A percentile compares a stretch with the other conserved stretches of the same genome.
Evolutionary conservation across 2,113 vertebrate species (phyloP).

Genomic region (Pogona vitticeps): DNA sequence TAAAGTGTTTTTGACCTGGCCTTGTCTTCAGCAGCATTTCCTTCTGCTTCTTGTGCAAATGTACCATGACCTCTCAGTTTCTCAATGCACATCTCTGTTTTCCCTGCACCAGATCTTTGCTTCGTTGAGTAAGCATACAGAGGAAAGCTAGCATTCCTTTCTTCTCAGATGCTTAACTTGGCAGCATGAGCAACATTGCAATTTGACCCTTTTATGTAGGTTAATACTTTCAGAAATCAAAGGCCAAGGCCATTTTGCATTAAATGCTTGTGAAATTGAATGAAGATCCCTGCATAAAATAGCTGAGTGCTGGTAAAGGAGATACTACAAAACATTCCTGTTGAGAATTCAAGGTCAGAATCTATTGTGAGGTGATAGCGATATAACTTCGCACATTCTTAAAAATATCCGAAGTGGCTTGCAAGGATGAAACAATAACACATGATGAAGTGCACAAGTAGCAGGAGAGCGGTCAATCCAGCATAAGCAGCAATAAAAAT

Average conservation of each 20-base stretch:
- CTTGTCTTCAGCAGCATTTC: not conserved
- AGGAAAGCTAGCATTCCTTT: not conserved
- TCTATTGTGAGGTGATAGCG: not conserved
- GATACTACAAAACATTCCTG: not conserved
- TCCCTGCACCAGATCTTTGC: not conserved
- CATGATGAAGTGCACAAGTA: not conserved
- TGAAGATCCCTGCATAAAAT: not conserved
- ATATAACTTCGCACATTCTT: not conserved
- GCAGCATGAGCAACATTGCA: not conserved
- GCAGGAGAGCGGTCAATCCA: not conserved
- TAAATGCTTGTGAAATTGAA: not conserved
- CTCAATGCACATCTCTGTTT: not conserved
- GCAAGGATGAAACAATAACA: not conserved
- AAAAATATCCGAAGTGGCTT: not conserved
- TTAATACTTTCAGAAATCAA: slow-evolving; percentile 10
- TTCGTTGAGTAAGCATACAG: not conserved
- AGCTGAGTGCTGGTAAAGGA: not conserved
- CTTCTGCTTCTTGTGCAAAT: not conserved
- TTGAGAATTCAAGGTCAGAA: not conserved
- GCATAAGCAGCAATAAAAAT: not conserved
- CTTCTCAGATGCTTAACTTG: not conserved
- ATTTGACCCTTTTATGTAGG: not conserved
- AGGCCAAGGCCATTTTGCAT: not conserved
- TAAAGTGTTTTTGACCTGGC: not conserved
- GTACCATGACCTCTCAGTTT: not conserved